Base-by-base conservation (phyloP, 2,888 invertebrate genomes). In the Cryptosula pallasiana region DNA sequence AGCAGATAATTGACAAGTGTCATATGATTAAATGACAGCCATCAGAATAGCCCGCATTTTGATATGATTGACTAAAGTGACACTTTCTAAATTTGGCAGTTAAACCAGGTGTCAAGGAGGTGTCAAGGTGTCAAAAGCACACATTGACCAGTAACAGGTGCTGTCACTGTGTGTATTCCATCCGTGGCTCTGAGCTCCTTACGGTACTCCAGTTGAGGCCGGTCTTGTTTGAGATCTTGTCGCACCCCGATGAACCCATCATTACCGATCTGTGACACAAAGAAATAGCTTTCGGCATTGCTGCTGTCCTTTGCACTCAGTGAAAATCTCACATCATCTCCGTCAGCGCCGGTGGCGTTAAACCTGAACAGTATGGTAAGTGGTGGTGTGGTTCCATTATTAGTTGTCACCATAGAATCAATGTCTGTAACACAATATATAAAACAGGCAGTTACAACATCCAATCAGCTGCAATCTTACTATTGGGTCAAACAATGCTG, bases 361-460 rank as follows among this genome's bases (percentile, higher is more conserved):
- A 63, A 63, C n/a, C 32, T 63, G 63, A 63, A 63, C 32, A 63
- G 63, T 5, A 63, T 27, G 63, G 63, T 63, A 32, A 32, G 27
- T 27, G 27, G 29, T 32, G 63, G 32, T 13, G 32, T 63, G 29
- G 25, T 63, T 34, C 32, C 63, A 63, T 63, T 63, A 34, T 29
- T 32, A 13, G 63, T 63, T 25, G 63, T 63, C 29, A 63, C 63
- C 63, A 63, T 32, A 32, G 63, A 34, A 32, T 34, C 32, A 13
- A 5, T 25, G 13, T 27, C 63, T 63, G 32, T 2, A 63, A 63
- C 32, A 63, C 5, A 16, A n/a, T n/a, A n/a, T n/a, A n/a, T n/a
- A n/a, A n/a, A n/a, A n/a, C n/a, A n/a, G n/a, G n/a, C n/a, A n/a
- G n/a, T n/a, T n/a, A n/a, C n/a, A n/a, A n/a, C n/a, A n/a, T n/a